Evolutionary conservation across 2,888 invertebrate genomes (phyloP), one percentile per base, ranked within the genome.

Genomic region (Thereva unica): DNA sequence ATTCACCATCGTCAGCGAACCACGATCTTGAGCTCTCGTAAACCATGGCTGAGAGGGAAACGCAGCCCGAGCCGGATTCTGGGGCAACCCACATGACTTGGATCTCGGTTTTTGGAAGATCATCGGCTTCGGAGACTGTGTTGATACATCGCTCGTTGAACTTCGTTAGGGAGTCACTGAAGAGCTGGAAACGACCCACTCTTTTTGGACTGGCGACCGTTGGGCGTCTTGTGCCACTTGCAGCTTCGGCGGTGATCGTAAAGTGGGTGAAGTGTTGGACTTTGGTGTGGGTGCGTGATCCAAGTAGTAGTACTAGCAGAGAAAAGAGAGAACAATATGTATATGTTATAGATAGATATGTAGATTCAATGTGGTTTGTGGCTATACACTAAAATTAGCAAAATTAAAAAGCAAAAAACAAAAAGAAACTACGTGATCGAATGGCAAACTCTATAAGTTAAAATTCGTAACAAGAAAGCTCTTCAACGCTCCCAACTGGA

Each of bases 41-140:
- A 42, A 97, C 89, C 85, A 93, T 92, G 0, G 93, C 94, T 87
- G 91, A 93, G 76, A 97, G 87, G 38, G 90, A 85, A 44, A 95
- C 89, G 78, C 96, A 97, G 70, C 95, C 94, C 0, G 91, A 89
- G 4, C 92, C 92, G 6, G 89, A 82, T 9, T 88, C 85, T 0
- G 97, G 96, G 9, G 96, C 93, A 55, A 89, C 90, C 96, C 97
- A 97, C 85, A 92, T 88, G n/a, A 94, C 90, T 76, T 90, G 90
- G 6, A 95, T 86, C 76, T 92, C 91, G 0, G 90, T 89, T 80
- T 95, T 95, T 6, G 88, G 87, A 64, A 89, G 83, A 74, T 89
- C 87, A 70, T 91, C 90, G 0, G 89, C 86, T 76, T 95, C 93
- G 1, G 89, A 85, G 3, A 96, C 87, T 0, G 95, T 90, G 77